Percentiles rank a stretch among this genome's conserved stretches.
phyloP scores from a whole-genome alignment of 2,113 vertebrate species.

The Neolamprologus longior region DNA sequence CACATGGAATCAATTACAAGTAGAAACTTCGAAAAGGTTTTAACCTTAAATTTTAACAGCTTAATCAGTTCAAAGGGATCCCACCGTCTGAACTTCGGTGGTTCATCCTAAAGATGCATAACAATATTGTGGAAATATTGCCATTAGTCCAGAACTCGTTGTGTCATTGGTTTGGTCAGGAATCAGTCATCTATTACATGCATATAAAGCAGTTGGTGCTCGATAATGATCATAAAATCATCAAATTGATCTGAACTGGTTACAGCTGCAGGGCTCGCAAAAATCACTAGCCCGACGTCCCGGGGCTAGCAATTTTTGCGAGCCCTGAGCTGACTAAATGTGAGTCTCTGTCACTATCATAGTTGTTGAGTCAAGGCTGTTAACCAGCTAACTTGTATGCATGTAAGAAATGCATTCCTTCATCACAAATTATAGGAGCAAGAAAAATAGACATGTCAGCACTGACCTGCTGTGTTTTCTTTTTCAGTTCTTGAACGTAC shows the following conservation, averaged over 20 bases:
- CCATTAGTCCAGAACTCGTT: background rate
- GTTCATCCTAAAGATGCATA: background rate
- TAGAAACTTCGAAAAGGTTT: accelerated
- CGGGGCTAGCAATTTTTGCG: accelerated
- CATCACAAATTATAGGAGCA: background rate
- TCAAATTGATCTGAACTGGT: background rate
- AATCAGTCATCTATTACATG: background rate
- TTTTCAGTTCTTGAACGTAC: conserved; percentile 92
- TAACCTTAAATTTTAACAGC: background rate
- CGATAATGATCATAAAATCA: background rate
- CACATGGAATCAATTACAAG: background rate
- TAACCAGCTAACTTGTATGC: background rate
- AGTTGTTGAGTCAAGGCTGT: background rate
- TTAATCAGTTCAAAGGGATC: background rate
- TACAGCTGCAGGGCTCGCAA: background rate
- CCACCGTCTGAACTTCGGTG: background rate
- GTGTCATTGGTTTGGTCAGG: background rate
- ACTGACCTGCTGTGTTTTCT: background rate
- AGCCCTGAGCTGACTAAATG: background rate
- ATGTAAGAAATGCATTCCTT: background rate
- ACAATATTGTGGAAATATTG: background rate
- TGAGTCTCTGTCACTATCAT: background rate
- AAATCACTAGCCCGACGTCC: accelerated
- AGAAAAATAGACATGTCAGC: background rate
- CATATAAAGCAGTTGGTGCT: background rate